Evolutionary conservation across 1,140 invertebrate genomes (phyloP), one percentile per base, ranked within the genome.

Genomic region (Drusus annulatus): DNA sequence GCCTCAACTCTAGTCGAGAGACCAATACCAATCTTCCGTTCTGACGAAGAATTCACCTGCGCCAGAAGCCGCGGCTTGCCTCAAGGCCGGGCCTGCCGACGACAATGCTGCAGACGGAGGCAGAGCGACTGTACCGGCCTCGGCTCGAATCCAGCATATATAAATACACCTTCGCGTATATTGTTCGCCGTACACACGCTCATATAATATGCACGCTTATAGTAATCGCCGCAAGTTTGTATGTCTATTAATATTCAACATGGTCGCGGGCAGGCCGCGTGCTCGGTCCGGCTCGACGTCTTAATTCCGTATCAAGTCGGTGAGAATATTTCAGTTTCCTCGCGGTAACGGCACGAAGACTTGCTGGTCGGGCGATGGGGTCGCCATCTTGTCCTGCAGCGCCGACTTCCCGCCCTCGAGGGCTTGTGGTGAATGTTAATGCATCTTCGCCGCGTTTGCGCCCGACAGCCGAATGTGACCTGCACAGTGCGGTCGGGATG

Each of bases 191-290:
- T 71, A 50, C 50, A 28, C 23, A 51, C 28, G 69, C 56, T 74
- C 21, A 74, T 77, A 79, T 82, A 52, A 79, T 82, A 52, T 80
- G 78, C 65, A 56, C 13, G 76, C 76, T 73, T 65, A 76, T 77
- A 76, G 81, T 83, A 83, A 83, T 83, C 82, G 79, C 82, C 77
- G 73, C 80, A 79, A 81, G 82, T 81, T 83, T 83, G 82, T 81
- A 81, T 83, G 77, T 74, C 79, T 83, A 83, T 83, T 83, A 83
- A 83, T 83, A 83, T 83, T 81, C 82, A 83, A 83, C 79, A 83
- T 83, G 82, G 82, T 73, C 79, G 82, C 62, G 79, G 36, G 71
- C 79, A 25, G 77, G 79, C 77, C 76, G 81, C 81, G 75, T 78
- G 74, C 52, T 50, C 62, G 31, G 75, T 56, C 68, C 71, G 68